Base-by-base conservation (phyloP, 2,888 invertebrate genomes). In the Blera fallax region DNA sequence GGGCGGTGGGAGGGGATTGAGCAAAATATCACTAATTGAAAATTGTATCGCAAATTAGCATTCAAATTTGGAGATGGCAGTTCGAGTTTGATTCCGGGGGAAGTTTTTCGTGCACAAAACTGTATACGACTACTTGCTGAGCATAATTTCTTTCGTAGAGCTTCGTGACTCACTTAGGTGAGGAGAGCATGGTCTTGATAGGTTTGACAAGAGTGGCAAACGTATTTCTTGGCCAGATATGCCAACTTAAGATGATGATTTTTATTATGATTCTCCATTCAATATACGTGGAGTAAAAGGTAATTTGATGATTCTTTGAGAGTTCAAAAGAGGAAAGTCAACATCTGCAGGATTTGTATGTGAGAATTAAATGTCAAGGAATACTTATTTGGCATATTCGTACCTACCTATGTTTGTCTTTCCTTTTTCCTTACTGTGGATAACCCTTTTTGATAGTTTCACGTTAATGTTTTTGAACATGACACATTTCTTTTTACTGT, bases 1-100 rank as follows among this genome's bases (percentile, higher is more conserved):
- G 14, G 34, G 67, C 48, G 21, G 43, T 14, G 14, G 8, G 43
- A 21, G 62, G 14, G 43, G 27, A 27, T 18, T 10, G 52, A 72
- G 72, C 81, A 81, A 81, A 87, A 78, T 82, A 82, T 82, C 72
- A 78, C 87, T 87, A 87, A 87, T 87, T 87, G 77, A 82, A 87
- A 82, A 87, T 73, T 72, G 82, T 87, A 69, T 87, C 76, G 77
- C 73, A 67, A 87, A 87, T 87, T 87, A 87, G 87, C 87, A 87
- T 87, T 87, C 82, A 78, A 82, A 87, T 87, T 87, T 87, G 87
- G 87, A 73, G 72, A 76, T 72, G 65, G 81, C 60, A 81, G 72
- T 81, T 77, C 27, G 65, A 65, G 45, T 70, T 65, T 48, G 58
- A 65, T 48, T 48, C 40, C 48, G 18, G 40, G 65, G 65, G 40